phyloP scores from a whole-genome alignment of 2,113 vertebrate genomes.

The Sinocyclocheilus maitianheensis region DNA sequence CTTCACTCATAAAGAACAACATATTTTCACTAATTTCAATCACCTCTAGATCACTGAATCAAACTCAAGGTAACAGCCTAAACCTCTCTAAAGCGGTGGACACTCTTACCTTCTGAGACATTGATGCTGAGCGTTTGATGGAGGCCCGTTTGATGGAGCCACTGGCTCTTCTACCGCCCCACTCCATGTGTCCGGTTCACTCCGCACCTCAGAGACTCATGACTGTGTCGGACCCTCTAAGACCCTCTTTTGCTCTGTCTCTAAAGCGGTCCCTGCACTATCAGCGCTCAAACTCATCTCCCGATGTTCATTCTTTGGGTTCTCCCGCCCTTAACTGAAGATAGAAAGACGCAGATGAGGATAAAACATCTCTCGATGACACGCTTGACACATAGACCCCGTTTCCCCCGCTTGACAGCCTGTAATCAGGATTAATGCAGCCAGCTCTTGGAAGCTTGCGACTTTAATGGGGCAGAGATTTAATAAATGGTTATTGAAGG shows the following conservation, averaged over 20 bases:
- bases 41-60: background rate
- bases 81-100: background rate
- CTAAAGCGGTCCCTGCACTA: constrained; percentile 3
- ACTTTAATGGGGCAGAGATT: constrained; percentile 93
- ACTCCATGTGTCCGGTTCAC: constrained; percentile 66
- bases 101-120: constrained; percentile 91
- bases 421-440: constrained; percentile 96
- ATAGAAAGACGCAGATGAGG: constrained; percentile 59
- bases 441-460: constrained; percentile 79
- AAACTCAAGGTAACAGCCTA: background rate
- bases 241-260: background rate
- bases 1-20: background rate
- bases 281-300: background rate
- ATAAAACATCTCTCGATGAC: constrained; percentile 76
- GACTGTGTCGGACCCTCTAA: background rate
- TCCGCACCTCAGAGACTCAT: constrained; percentile 37
- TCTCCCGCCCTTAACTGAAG: constrained; percentile 66
- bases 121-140: constrained; percentile 87
- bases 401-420: constrained; percentile 75
- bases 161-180: constrained; percentile 69
- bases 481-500: constrained; percentile 98
- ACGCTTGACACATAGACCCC: constrained; percentile 73
- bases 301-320: constrained; percentile 44
- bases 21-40: background rate
- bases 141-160: constrained; percentile 86